Evolutionary conservation across 2,797 vertebrate species (phyloP), one percentile per base, ranked within the genome.

Genomic region (Margarornis squamiger): DNA sequence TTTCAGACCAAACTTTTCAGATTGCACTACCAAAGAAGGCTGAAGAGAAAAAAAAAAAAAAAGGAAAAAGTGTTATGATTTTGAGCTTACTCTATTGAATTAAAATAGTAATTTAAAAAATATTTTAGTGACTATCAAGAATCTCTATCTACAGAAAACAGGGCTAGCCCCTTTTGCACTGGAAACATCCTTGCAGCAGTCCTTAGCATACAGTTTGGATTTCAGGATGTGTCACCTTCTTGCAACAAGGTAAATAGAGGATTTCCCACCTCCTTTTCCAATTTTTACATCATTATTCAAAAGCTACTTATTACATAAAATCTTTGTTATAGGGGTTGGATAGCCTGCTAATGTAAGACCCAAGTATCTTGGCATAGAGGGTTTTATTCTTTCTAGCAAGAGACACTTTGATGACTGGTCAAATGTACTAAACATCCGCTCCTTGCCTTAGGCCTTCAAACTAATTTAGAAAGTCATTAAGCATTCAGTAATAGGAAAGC

Each of bases 381-480:
- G 43, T 93, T 92, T 95, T 96, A 84, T 92, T 96, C 86, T 92
- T 96, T 86, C 88, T 80, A 81, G 61, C 94, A 96, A 96, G 93
- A 92, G 59, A 88, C 62, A 79, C 41, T 95, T 96, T 94, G 96
- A 97, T 96, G 88, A 94, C 95, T 96, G 96, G 94, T 97, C 96
- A 96, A 76, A 96, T 70, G 82, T 90, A 90, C 77, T 87, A 95
- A 96, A 75, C 75, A 76, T 88, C 65, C 80, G 10, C 67, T 97
- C 87, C 93, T 95, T 95, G 96, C 96, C 96, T 93, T 92, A 81
- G 92, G 97, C 93, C 71, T 87, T 96, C 92, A 87, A 90, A 95
- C 91, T 96, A 91, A 97, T 97, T 97, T 96, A 95, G 95, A 85
- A 94, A 95, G 85, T 92, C 92, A 97, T 97, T 97, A 97, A 80